Evolutionary conservation across 1,140 invertebrate species (phyloP), one percentile per base, ranked within the genome.

Genomic region (Arctopsyche grandis): DNA sequence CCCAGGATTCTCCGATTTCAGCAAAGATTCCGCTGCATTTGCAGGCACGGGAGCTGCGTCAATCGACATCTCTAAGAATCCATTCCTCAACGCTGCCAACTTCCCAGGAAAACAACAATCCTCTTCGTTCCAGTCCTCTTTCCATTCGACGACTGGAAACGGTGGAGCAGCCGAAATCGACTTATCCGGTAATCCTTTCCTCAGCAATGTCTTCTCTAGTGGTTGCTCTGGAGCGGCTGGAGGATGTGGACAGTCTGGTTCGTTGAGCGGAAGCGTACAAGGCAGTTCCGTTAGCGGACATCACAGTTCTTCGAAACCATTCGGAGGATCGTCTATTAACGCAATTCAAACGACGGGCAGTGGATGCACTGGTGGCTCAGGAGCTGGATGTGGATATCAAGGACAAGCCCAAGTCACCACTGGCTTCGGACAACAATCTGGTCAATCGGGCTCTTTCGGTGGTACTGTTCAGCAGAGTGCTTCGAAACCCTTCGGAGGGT

Each of bases 1-100:
- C 83, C 24, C 82, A 77, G 73, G 80, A 69, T 48, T 16, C 9
- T 12, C 9, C 76, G 75, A 60, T 19, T 75, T 81, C 14, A 83
- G 60, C 0, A 78, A 56, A 46, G 77, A 69, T 3, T 63, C 22
- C 52, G 80, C 84, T 24, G 80, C 84, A 77, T 83, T 83, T 16
- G 82, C 84, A 80, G 81, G 81, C 24, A 80, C 78, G 16, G 84
- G 84, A 21, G 83, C 78, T 69, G 70, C 71, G 12, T 76, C 79
- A 60, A 71, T 86, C 22, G 84, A 87, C 75, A 69, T 86, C 0
- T 80, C 83, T 43, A 85, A 84, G 24, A 87, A 85, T 80, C 84
- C 84, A 5, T 85, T 85, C 83, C 78, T 85, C 38, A 84, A 82
- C 58, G 84, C 83, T 21, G 19, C 46, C 69, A 16, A 58, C 73